Conservation (phyloP, 2,888 invertebrate species). For the Lasioglossum vierecki region DNA sequence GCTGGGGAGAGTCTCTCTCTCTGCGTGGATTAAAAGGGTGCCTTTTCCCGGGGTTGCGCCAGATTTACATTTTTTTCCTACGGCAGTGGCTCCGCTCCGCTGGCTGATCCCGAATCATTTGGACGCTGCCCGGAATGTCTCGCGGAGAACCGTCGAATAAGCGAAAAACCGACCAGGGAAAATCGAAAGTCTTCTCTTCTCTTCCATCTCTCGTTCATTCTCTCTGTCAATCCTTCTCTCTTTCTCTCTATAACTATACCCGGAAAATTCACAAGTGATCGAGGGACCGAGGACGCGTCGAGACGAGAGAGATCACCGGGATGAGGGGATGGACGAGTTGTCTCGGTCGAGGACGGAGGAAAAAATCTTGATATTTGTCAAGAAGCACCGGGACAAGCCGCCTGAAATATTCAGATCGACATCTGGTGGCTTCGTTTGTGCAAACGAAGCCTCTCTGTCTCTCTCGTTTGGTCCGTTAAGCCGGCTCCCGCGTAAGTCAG, state of each 20-base stretch:
- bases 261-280: not conserved
- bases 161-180: conserved; percentile 11
- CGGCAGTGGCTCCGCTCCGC: conserved; percentile 3
- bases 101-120: conserved; percentile 43
- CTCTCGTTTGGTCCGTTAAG: conserved; percentile 78
- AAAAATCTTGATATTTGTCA: conserved; percentile 45
- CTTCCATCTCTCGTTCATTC: not conserved
- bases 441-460: conserved; percentile 70
- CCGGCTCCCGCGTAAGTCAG: conserved; percentile 82
- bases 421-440: conserved; percentile 81
- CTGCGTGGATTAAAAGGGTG: conserved; percentile 73
- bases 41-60: conserved; percentile 67
- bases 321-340: not conserved
- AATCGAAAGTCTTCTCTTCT: not conserved
- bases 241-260: not conserved
- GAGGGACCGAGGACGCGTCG: not conserved
- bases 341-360: not conserved
- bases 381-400: conserved; percentile 76
- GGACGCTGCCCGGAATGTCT: conserved; percentile 26
- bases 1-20: conserved; percentile 50
- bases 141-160: conserved; percentile 25
- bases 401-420: conserved; percentile 81
- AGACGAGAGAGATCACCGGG: not conserved
- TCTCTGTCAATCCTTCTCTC: not conserved
- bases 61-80: conserved; percentile 65